Conservation (phyloP, 1,140 invertebrate genomes). For the Lepidurus arcticus region DNA sequence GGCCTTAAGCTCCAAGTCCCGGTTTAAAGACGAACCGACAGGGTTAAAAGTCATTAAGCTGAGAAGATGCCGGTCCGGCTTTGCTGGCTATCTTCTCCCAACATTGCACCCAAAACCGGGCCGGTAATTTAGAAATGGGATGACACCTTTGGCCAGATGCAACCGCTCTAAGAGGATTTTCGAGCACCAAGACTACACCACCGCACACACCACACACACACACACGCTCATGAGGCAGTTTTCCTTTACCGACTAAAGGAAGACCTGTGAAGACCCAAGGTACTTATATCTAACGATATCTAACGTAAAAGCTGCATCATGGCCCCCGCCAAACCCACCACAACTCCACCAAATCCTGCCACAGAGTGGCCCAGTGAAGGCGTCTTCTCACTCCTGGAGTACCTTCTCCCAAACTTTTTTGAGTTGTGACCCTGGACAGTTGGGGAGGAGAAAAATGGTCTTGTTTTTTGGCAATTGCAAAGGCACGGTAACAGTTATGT, state of each 20-base stretch:
- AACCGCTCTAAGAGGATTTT: background rate
- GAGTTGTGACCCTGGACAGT: background rate
- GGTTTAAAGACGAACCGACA: background rate
- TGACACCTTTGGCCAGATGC: background rate
- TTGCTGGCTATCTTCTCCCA: background rate
- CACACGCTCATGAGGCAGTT: background rate
- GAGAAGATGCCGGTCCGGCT: background rate
- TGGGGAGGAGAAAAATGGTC: background rate
- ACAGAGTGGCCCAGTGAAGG: background rate
- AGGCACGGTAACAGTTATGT: background rate
- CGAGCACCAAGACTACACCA: background rate
- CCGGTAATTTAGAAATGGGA: too few species aligned
- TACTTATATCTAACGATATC: conserved; percentile 5
- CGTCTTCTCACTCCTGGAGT: background rate
- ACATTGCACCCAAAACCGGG: too few species aligned
- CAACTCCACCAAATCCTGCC: background rate
- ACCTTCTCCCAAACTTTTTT: background rate
- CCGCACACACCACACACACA: background rate
- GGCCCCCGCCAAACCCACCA: conserved; percentile 2
- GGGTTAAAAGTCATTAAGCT: background rate
- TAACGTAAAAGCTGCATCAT: conserved; percentile 14
- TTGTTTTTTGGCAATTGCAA: conserved; percentile 17
- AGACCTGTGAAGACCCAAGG: background rate
- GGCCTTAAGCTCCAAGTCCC: background rate
- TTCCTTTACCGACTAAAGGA: background rate